phyloP scores from a whole-genome alignment of 2,888 invertebrate genomes.

The Cenopis cana region DNA sequence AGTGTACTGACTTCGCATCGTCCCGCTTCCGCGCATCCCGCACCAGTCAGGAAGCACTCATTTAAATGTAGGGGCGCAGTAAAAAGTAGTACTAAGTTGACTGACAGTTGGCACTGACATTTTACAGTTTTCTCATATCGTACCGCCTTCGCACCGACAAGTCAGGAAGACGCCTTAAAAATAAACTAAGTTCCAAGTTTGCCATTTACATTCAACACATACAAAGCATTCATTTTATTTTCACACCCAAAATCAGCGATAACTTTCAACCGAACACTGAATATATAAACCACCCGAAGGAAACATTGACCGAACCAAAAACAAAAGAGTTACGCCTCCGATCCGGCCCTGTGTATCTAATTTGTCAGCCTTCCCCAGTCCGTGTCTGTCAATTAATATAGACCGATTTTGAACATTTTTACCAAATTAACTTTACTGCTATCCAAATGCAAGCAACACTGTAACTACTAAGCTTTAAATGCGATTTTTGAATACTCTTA shows the following conservation, averaged over 20 bases:
- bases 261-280: constrained; percentile 14
- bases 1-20: too few relatives aligned
- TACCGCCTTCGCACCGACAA: too few relatives aligned
- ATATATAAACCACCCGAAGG: constrained; percentile 18
- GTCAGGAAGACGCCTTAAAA: too few relatives aligned
- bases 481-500: constrained; percentile 45
- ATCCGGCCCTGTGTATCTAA: constrained; percentile 77
- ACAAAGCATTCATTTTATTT: constrained; percentile 5
- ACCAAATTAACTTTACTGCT: constrained; percentile 24
- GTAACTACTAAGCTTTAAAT: background rate
- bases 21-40: too few relatives aligned
- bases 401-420: constrained; percentile 69
- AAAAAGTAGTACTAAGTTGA: too few relatives aligned
- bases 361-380: constrained; percentile 75
- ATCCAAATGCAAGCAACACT: background rate
- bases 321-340: constrained; percentile 59
- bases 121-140: too few relatives aligned
- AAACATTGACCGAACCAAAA: constrained; percentile 30
- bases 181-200: too few relatives aligned
- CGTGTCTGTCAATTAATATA: constrained; percentile 74
- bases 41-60: too few relatives aligned
- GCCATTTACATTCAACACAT: background rate
- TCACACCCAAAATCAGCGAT: constrained; percentile 24
- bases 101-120: too few relatives aligned
- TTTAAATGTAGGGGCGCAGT: too few relatives aligned